Percentiles rank a stretch among this genome's conserved stretches.
Evolutionary conservation across 2,888 invertebrate genomes (phyloP).

Genomic region (Ectobius pallidus): DNA sequence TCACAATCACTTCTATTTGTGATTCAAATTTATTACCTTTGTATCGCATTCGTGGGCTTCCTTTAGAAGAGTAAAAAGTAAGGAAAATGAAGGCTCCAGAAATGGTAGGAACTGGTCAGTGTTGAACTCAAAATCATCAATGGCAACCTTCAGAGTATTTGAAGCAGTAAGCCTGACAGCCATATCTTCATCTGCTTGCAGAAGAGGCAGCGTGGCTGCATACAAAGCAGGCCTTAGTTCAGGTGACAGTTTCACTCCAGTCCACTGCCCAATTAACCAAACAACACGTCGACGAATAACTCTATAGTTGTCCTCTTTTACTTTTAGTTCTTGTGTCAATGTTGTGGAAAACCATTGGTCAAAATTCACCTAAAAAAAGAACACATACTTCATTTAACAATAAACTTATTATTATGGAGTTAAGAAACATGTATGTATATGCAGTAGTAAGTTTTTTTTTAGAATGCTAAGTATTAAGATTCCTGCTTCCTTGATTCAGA

Average conservation of each 20-base stretch:
- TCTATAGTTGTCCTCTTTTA: slow-evolving; percentile 81
- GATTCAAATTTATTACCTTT: no score
- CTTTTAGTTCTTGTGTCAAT: slow-evolving; percentile 79
- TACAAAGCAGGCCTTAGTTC: slow-evolving; percentile 83
- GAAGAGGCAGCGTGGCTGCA: slow-evolving; percentile 73
- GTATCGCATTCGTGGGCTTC: slow-evolving; percentile 92
- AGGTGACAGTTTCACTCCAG: slow-evolving; percentile 78
- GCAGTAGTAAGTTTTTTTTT: no score
- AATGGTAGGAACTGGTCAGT: slow-evolving; percentile 85
- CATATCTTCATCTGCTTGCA: slow-evolving; percentile 79
- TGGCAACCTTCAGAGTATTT: slow-evolving; percentile 78
- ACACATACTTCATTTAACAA: no score
- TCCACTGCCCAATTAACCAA: slow-evolving; percentile 77
- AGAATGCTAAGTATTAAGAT: no score
- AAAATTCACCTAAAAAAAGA: slow-evolving; percentile 73
- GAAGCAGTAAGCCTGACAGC: slow-evolving; percentile 89
- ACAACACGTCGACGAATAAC: slow-evolving; percentile 85
- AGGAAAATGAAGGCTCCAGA: slow-evolving; percentile 76
- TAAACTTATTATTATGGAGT: no score
- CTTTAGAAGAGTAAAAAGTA: slow-evolving; percentile 82
- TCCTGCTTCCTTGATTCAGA: no score
- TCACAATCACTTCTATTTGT: no score
- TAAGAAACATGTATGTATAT: no score
- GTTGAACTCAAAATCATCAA: slow-evolving; percentile 93
- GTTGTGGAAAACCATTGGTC: slow-evolving; percentile 90